phyloP scores from a whole-genome alignment of 1,140 invertebrate species.

The Dendroctonus ponderosae region DNA sequence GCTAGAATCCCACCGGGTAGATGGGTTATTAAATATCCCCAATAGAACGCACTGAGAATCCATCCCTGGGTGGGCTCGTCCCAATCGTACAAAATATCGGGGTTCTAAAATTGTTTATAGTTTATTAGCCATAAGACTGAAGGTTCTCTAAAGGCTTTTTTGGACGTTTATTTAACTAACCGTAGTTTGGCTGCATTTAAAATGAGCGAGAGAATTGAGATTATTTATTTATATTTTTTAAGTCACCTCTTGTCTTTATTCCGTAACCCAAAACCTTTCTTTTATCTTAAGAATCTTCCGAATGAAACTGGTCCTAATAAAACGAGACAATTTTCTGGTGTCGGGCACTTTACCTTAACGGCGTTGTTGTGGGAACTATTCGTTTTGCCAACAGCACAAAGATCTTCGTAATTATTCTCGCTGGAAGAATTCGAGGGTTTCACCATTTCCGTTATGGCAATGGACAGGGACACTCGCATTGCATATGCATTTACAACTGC shows the following conservation, averaged over 20 bases:
- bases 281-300: neutral
- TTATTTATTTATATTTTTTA: neutral
- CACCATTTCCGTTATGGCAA: conserved; percentile 86
- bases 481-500: conserved; percentile 83
- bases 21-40: conserved; percentile 72
- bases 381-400: conserved; percentile 15
- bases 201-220: too few relatives aligned
- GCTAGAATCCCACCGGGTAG: conserved; percentile 73
- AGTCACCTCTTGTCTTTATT: neutral
- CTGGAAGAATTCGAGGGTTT: conserved; percentile 26
- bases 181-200: neutral
- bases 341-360: conserved; percentile 19
- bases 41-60: conserved; percentile 67
- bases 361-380: conserved; percentile 15
- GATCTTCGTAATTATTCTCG: conserved; percentile 5
- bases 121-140: neutral
- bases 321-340: neutral
- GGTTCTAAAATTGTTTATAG: conserved; percentile 35
- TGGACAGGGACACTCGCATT: conserved; percentile 82
- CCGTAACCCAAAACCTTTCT: neutral
- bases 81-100: conserved; percentile 58
- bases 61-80: conserved; percentile 64
- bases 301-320: neutral
- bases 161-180: too few relatives aligned
- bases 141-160: neutral